A percentile compares a stretch with the other conserved stretches of the same genome.
phyloP scores from a whole-genome alignment of 2,888 invertebrate genomes.

The Isotomurus palustris region DNA sequence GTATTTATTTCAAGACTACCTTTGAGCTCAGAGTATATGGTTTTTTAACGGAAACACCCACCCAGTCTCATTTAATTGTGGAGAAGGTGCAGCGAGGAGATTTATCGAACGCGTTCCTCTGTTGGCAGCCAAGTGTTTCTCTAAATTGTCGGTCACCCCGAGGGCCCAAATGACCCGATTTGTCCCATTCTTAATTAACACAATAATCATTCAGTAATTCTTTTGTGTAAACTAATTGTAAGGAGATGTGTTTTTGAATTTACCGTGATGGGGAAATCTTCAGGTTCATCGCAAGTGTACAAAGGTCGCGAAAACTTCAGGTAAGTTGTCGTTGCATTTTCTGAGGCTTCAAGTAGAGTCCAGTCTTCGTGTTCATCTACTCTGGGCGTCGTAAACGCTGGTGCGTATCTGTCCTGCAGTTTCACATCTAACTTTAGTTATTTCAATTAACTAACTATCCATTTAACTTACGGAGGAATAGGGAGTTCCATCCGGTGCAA shows the following conservation, averaged over 20 bases:
- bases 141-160: background rate
- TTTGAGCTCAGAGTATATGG: too few species aligned
- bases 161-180: conserved; percentile 5
- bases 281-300: background rate
- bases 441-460: too few species aligned
- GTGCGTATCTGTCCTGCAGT: conserved; percentile 3
- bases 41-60: too few species aligned
- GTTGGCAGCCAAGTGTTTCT: background rate
- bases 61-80: too few species aligned
- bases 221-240: background rate
- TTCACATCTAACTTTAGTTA: too few species aligned
- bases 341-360: background rate
- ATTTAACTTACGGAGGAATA: background rate
- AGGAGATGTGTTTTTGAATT: background rate
- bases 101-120: conserved; percentile 3
- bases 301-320: conserved; percentile 4
- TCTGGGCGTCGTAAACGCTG: background rate
- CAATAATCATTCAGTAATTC: background rate
- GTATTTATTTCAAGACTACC: too few species aligned
- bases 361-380: conserved; percentile 1
- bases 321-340: background rate
- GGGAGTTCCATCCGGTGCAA: background rate
- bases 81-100: background rate
- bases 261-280: conserved; percentile 1
- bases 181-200: background rate